Percentiles rank a stretch among this genome's conserved stretches.
phyloP scores from a whole-genome alignment of 2,113 vertebrate genomes.

The Paraplagusia blochii region DNA sequence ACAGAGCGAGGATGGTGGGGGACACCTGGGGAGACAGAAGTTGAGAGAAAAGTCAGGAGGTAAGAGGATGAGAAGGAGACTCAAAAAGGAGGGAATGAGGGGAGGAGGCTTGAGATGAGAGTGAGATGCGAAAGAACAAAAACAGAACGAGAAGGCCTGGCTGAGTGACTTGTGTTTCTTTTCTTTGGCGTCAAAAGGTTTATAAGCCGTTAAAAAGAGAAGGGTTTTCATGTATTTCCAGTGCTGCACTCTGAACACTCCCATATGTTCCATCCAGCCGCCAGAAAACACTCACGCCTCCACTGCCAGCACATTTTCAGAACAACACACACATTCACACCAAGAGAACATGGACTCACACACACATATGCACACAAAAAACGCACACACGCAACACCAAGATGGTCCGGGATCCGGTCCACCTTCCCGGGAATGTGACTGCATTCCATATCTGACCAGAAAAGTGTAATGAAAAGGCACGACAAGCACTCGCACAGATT shows the following conservation, averaged over 20 bases:
- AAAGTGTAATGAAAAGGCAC: conserved; percentile 40
- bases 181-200: conserved; percentile 35
- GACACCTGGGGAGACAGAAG: conserved; percentile 26
- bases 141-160: neutral
- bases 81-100: too few species aligned
- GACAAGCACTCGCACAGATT: conserved; percentile 22
- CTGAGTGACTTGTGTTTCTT: conserved; percentile 11
- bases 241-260: conserved; percentile 41
- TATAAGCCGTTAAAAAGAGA: conserved; percentile 25
- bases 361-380: conserved; percentile 6
- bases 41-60: conserved; percentile 31
- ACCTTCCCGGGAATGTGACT: conserved; percentile 37
- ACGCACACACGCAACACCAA: neutral
- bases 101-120: conserved; percentile 22
- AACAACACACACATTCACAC: conserved; percentile 11
- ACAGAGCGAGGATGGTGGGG: conserved; percentile 1
- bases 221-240: conserved; percentile 40
- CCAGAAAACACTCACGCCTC: conserved; percentile 48
- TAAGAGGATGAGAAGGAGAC: neutral
- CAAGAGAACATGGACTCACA: neutral
- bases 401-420: conserved; percentile 15
- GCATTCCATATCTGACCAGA: conserved; percentile 38
- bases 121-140: conserved; percentile 19
- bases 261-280: conserved; percentile 42
- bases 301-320: conserved; percentile 10